Percentiles rank a stretch among this genome's conserved stretches.
These are phyloP conservation scores for Botrylloides violaceus DNA, from an alignment of 23 tunicate genomes.

Conservation along the genomic window DNA sequence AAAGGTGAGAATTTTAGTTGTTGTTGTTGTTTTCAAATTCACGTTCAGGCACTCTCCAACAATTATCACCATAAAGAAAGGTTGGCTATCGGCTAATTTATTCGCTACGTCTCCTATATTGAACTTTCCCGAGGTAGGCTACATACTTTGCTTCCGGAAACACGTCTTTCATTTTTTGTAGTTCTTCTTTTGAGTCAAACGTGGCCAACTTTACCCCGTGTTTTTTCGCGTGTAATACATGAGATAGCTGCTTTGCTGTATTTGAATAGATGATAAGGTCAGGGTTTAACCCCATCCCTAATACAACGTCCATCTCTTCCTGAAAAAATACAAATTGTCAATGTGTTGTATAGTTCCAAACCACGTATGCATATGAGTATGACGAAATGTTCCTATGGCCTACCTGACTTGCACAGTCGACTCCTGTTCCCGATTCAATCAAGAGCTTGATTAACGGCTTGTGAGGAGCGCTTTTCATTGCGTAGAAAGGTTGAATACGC, in stretches of 20 bases:
- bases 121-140: no score
- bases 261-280: background rate
- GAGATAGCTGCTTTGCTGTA: background rate
- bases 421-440: background rate
- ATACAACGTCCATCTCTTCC: background rate
- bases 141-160: constrained; percentile 3
- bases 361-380: background rate
- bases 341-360: no score
- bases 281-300: background rate
- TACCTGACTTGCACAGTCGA: background rate
- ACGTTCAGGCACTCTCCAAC: no score
- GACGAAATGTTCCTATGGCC: background rate
- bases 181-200: background rate
- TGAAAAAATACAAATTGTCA: no score
- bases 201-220: background rate
- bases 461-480: background rate
- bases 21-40: no score
- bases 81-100: no score
- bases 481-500: background rate
- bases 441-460: background rate
- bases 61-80: no score
- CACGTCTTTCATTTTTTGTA: background rate
- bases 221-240: background rate
- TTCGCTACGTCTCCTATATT: no score
- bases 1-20: no score